phyloP scores from a whole-genome alignment of 2,797 vertebrate species.

The Pelochelys cantorii region DNA sequence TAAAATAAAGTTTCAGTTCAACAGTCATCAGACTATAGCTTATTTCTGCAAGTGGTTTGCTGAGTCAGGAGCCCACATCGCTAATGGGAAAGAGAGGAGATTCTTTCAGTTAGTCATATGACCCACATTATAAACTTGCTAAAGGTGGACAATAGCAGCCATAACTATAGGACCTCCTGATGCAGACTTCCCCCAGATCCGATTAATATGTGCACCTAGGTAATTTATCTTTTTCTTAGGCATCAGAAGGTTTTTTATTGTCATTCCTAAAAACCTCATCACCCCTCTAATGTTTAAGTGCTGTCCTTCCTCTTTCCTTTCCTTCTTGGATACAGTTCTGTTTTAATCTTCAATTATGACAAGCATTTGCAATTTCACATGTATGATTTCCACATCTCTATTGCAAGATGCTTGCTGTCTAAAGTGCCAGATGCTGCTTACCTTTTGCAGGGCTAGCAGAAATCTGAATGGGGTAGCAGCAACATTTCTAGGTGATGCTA shows the following conservation, averaged over 20 bases:
- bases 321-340: neutral
- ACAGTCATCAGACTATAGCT: neutral
- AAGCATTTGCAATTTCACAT: fast-evolving
- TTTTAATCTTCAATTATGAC: neutral
- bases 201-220: neutral
- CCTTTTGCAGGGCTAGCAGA: fast-evolving
- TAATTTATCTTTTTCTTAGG: neutral
- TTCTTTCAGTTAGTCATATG: neutral
- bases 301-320: neutral
- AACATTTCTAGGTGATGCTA: fast-evolving
- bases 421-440: neutral
- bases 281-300: neutral
- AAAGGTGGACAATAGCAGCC: neutral
- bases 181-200: neutral
- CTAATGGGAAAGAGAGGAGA: neutral
- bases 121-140: neutral
- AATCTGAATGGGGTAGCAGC: neutral
- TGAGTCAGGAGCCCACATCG: neutral
- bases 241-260: neutral
- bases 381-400: fast-evolving
- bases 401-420: fast-evolving
- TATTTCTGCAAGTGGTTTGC: neutral
- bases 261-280: neutral
- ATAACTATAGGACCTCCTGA: neutral
- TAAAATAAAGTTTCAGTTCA: neutral